Percentiles rank a stretch among this genome's conserved stretches.
These are phyloP conservation scores for Dipodomys stephensi DNA, from an alignment of 2,113 vertebrate genomes.

Conservation along the genomic window DNA sequence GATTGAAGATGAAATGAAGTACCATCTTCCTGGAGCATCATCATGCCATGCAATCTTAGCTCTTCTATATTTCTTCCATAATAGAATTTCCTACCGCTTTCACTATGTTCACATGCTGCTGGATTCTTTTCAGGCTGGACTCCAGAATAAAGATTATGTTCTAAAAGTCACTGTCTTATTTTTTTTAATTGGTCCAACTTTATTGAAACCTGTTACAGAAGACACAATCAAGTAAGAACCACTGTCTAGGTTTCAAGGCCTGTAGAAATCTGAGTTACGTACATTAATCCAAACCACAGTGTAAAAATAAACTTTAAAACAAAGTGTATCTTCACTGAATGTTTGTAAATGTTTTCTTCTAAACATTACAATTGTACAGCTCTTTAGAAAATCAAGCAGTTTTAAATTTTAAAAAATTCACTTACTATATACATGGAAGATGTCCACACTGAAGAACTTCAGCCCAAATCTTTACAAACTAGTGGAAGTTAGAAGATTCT, in stretches of 20 bases:
- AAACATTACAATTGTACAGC: slow-evolving; percentile 22
- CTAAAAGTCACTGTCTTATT: background rate
- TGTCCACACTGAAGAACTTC: background rate
- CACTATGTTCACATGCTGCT: too few species aligned
- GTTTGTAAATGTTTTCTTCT: slow-evolving; percentile 19
- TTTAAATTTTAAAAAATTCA: slow-evolving; percentile 38
- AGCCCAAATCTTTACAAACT: background rate
- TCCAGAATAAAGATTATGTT: background rate
- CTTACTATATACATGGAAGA: slow-evolving; percentile 8
- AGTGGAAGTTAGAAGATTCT: background rate
- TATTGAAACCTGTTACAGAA: too few species aligned
- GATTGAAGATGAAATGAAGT: too few species aligned
- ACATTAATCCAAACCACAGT: slow-evolving; percentile 35
- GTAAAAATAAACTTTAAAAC: slow-evolving; percentile 23
- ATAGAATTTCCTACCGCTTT: too few species aligned
- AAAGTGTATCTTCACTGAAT: slow-evolving; percentile 36
- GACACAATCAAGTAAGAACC: too few species aligned
- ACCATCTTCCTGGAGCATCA: too few species aligned
- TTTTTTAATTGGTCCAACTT: too few species aligned
- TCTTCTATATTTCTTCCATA: too few species aligned
- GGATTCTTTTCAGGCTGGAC: too few species aligned
- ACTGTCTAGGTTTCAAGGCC: slow-evolving; percentile 50
- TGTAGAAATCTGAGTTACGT: background rate
- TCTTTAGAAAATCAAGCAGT: slow-evolving; percentile 27
- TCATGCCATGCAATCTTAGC: too few species aligned